Evolutionary conservation across 2,113 vertebrate genomes (phyloP).

Genomic region (Rhinolophus sinicus): DNA sequence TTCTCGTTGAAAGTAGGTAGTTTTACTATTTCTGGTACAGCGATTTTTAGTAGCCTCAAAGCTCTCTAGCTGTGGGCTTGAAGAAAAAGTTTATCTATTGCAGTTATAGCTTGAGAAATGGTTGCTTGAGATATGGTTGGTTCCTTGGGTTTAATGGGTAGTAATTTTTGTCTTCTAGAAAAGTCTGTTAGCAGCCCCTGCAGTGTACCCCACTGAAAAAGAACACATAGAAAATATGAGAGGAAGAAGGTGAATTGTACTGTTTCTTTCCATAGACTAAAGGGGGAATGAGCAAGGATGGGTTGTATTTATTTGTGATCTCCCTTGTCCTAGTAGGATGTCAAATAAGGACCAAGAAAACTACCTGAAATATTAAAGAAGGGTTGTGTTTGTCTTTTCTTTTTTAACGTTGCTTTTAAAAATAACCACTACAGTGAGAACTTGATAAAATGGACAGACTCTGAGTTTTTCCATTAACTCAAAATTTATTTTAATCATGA

Average conservation of each 20-base stretch:
- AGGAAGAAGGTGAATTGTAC: background rate
- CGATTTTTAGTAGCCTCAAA: background rate
- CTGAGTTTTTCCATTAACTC: background rate
- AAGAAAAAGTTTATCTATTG: background rate
- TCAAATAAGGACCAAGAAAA: background rate
- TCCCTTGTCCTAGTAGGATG: background rate
- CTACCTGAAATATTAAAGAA: background rate
- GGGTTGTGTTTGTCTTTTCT: background rate
- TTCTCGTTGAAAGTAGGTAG: background rate
- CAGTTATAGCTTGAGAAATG: background rate
- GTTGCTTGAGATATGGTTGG: background rate
- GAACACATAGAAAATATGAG: background rate
- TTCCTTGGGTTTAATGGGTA: background rate
- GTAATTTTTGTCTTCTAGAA: background rate
- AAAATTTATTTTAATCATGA: conserved; percentile 40
- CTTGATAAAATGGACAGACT: background rate
- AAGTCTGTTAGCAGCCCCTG: background rate
- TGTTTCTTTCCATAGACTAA: background rate
- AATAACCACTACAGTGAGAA: background rate
- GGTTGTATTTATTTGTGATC: background rate
- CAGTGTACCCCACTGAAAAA: background rate
- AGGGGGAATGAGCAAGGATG: background rate
- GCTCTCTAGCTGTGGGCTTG: background rate
- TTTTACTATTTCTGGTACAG: background rate
- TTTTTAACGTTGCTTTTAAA: background rate